phyloP scores from a whole-genome alignment of 1,140 invertebrate genomes.

The Aethina tumida region DNA sequence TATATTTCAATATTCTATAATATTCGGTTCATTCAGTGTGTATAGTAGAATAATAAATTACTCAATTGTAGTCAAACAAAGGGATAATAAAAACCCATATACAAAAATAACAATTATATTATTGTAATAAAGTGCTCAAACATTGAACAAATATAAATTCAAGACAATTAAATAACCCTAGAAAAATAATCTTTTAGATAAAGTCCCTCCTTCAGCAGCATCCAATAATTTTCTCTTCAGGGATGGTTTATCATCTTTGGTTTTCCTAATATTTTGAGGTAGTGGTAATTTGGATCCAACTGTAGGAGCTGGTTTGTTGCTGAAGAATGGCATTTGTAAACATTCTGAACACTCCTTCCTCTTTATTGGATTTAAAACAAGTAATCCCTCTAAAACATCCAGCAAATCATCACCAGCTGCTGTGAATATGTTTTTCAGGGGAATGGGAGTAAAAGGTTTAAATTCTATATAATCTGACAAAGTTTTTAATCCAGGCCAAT shows the following conservation, averaged over 20 bases:
- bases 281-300: conserved; percentile 70
- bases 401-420: conserved; percentile 92
- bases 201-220: conserved; percentile 53
- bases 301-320: conserved; percentile 83
- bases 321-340: conserved; percentile 75
- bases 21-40: not conserved
- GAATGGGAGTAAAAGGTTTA: conserved; percentile 73
- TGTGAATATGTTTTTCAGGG: conserved; percentile 87
- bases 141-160: not conserved
- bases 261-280: conserved; percentile 50
- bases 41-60: too few species aligned
- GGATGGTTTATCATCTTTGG: conserved; percentile 53
- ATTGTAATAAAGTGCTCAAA: not conserved
- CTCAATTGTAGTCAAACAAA: not conserved
- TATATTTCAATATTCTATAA: not conserved
- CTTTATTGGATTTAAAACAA: conserved; percentile 77
- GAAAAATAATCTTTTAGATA: conserved; percentile 50
- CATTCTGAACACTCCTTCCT: conserved; percentile 74
- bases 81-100: not conserved
- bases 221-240: conserved; percentile 66
- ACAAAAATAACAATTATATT: conserved; percentile 2
- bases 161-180: conserved; percentile 10
- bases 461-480: conserved; percentile 92
- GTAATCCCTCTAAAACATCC: conserved; percentile 65
- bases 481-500: conserved; percentile 79